Percentiles rank a stretch among this genome's conserved stretches.
These are phyloP conservation scores for Hirtodrosophila confusa DNA, from an alignment of 2,888 invertebrate genomes.

Conservation along the genomic window DNA sequence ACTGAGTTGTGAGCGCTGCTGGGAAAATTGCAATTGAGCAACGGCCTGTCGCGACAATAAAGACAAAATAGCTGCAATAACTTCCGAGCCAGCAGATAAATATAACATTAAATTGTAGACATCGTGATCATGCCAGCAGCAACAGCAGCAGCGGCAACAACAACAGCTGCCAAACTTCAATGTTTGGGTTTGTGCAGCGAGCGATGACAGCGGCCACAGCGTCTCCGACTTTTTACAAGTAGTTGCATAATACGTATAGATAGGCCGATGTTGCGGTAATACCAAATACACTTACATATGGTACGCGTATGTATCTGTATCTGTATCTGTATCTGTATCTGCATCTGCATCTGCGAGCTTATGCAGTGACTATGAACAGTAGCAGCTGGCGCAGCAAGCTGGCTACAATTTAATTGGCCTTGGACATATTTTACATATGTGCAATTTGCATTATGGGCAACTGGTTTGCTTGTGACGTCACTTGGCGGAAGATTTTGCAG, in stretches of 20 bases:
- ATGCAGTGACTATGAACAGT: constrained; percentile 9
- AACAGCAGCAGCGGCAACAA: constrained; percentile 10
- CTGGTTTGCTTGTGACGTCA: constrained; percentile 69
- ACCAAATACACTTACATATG: constrained; percentile 49
- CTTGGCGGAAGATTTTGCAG: constrained; percentile 65
- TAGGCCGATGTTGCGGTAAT: constrained; percentile 64
- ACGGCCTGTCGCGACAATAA: constrained; percentile 31
- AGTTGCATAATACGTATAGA: constrained; percentile 65
- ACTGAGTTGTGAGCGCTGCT: constrained; percentile 44
- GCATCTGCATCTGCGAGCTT: constrained; percentile 11
- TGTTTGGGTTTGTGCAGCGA: constrained; percentile 43
- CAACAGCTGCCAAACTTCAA: constrained; percentile 3
- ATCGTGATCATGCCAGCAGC: constrained; percentile 32
- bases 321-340: constrained; percentile 17
- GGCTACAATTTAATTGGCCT: constrained; percentile 59
- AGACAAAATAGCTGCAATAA: constrained; percentile 42
- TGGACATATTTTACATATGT: constrained; percentile 34
- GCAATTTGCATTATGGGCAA: constrained; percentile 62
- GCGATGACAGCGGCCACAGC: constrained; percentile 43
- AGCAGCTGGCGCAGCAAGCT: constrained; percentile 21
- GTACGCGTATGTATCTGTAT: constrained; percentile 20
- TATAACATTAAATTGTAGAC: constrained; percentile 62
- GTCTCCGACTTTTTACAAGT: constrained; percentile 30
- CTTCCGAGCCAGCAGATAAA: constrained; percentile 60
- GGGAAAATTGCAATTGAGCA: constrained; percentile 63